phyloP scores from a whole-genome alignment of 2,113 vertebrate genomes.

The Cacatua alba region DNA sequence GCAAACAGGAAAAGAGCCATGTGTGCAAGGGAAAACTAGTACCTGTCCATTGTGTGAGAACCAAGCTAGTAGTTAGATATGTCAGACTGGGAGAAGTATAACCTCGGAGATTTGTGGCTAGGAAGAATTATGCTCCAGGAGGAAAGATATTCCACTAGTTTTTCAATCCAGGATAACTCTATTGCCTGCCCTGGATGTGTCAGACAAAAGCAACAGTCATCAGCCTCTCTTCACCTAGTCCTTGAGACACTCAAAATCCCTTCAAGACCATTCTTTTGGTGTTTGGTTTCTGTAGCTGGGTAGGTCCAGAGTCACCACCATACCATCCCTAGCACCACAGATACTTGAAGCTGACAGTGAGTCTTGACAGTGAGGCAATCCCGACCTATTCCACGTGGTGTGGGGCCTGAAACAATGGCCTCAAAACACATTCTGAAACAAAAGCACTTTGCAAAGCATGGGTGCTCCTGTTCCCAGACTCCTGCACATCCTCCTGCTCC shows the following conservation, averaged over 20 bases:
- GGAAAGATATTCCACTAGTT: background rate
- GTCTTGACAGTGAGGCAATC: background rate
- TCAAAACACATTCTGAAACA: background rate
- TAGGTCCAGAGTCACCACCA: background rate
- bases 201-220: background rate
- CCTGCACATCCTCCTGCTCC: background rate
- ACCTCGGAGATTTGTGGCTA: background rate
- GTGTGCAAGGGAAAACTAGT: background rate
- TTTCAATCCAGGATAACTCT: background rate
- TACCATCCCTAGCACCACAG: background rate
- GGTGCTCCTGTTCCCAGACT: background rate
- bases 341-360: background rate
- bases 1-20: background rate
- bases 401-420: background rate
- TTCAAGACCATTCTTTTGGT: background rate
- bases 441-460: background rate
- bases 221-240: background rate
- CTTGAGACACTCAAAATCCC: background rate
- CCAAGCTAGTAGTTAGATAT: background rate
- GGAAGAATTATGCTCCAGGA: background rate
- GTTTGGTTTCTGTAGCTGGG: background rate
- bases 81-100: background rate
- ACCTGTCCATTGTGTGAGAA: background rate
- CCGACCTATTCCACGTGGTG: background rate
- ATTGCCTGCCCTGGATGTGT: background rate